Percentiles rank a stretch among this genome's conserved stretches.
phyloP scores from a whole-genome alignment of 1,140 invertebrate species.

The Cydia splendana region DNA sequence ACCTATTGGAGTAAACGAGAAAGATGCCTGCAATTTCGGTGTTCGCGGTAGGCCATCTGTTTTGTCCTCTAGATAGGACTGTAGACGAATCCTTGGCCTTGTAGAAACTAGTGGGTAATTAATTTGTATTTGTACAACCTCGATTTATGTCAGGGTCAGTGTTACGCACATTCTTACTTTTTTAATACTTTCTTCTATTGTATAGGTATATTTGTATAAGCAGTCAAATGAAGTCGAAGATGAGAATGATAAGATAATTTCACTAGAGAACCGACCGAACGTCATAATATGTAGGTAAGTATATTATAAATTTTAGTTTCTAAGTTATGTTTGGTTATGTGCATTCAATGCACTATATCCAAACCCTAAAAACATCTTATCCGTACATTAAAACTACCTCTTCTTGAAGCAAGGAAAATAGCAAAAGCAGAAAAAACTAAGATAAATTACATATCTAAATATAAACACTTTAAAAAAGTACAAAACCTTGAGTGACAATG shows the following conservation, averaged over 20 bases:
- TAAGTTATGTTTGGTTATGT: no score
- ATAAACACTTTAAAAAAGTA: neutral
- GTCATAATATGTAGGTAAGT: no score
- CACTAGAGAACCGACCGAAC: no score
- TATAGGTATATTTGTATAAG: neutral
- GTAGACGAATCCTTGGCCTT: neutral
- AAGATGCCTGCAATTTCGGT: no score
- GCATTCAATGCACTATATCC: no score
- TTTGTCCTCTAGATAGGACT: neutral
- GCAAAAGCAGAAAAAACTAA: neutral
- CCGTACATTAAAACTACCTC: no score
- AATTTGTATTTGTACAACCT: slow-evolving; percentile 2
- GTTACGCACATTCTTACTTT: slow-evolving; percentile 3
- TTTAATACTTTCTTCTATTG: neutral
- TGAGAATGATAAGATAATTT: neutral
- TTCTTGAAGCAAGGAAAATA: no score
- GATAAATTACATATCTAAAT: neutral
- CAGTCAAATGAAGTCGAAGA: neutral
- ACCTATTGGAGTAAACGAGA: no score
- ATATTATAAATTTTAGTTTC: no score
- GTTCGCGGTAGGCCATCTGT: no score
- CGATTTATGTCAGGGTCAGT: neutral
- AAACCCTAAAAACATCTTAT: no score
- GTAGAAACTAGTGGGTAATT: neutral
- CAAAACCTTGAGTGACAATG: slow-evolving; percentile 15